Evolutionary conservation across 2,113 vertebrate genomes (phyloP), one percentile per base, ranked within the genome.

Genomic region (Proterorhinus semilunaris): DNA sequence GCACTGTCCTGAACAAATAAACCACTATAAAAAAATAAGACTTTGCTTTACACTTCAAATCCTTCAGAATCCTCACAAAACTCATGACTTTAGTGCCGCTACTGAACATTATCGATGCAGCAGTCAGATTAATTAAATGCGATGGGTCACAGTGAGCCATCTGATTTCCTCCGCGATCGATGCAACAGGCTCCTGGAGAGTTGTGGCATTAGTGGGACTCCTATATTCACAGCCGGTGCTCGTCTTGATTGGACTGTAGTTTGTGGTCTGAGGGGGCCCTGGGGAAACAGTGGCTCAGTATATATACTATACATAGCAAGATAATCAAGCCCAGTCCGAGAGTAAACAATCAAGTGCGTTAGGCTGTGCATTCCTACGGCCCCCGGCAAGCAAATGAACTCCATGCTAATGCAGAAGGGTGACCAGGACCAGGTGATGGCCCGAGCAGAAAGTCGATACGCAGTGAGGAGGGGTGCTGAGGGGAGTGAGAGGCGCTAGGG

Each of bases 371-470:
- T 66, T 72, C 71, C 63, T 68, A 7, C 77, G 49, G 71, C 83
- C 75, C 55, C 71, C 47, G 69, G 82, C 78, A 49, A 46, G 72
- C 66, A 70, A 83, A 80, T 66, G 51, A 79, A 83, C 77, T 69
- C 76, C 78, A 75, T 85, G 71, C 71, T 75, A 66, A 79, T 17
- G 74, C 78, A 62, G 73, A 85, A 71, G 84, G 82, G 87, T 81
- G 90, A 91, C 90, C 88, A 82, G 42, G 76, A 81, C 80, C 80
- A 79, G 77, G 75, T 65, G 66, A 87, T 83, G 87, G 88, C 86
- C 85, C 21, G 8, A 63, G 82, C 57, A 63, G 83, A 88, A 86
- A 85, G 90, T 89, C 85, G 46, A 89, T 89, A 86, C 65, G 62
- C 13, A 68, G 82, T 74, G 80, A 70, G 78, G 66, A 64, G 68